Evolutionary conservation across 2,888 invertebrate genomes (phyloP).

Genomic region (Malthinus seriepunctatus): DNA sequence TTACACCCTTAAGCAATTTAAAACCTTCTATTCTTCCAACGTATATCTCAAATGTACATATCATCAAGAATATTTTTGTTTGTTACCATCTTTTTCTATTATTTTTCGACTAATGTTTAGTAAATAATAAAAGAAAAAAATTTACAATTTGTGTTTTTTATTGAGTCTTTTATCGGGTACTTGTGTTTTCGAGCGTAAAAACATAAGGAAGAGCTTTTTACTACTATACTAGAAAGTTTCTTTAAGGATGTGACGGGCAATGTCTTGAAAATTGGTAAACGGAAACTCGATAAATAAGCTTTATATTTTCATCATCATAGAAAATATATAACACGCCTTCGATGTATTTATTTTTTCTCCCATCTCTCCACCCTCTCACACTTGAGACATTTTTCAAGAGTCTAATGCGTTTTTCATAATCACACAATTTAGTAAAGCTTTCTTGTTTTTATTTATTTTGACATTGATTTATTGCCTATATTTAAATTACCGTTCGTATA

Average conservation of each 20-base stretch:
- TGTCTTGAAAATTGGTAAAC: conserved; percentile 26
- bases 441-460: neutral
- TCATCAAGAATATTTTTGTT: conserved; percentile 27
- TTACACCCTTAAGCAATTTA: conserved; percentile 23
- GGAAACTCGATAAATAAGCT: conserved; percentile 25
- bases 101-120: conserved; percentile 19
- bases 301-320: conserved; percentile 22
- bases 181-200: conserved; percentile 22
- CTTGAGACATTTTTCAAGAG: conserved; percentile 9
- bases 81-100: conserved; percentile 21
- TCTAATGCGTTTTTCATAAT: conserved; percentile 19
- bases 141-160: conserved; percentile 18
- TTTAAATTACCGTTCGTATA: neutral
- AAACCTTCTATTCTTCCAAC: conserved; percentile 22
- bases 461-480: conserved; percentile 11
- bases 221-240: conserved; percentile 12
- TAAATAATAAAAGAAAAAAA: conserved; percentile 4
- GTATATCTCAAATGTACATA: conserved; percentile 24
- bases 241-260: conserved; percentile 20
- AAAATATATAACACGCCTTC: conserved; percentile 8
- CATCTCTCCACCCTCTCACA: too few species aligned
- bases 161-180: conserved; percentile 23
- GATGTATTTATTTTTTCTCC: neutral
- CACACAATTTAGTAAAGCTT: conserved; percentile 11
- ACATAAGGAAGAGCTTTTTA: conserved; percentile 16